Evolutionary conservation across 1,140 invertebrate genomes (phyloP), one percentile per base, ranked within the genome.

Genomic region (Ips nitidus): DNA sequence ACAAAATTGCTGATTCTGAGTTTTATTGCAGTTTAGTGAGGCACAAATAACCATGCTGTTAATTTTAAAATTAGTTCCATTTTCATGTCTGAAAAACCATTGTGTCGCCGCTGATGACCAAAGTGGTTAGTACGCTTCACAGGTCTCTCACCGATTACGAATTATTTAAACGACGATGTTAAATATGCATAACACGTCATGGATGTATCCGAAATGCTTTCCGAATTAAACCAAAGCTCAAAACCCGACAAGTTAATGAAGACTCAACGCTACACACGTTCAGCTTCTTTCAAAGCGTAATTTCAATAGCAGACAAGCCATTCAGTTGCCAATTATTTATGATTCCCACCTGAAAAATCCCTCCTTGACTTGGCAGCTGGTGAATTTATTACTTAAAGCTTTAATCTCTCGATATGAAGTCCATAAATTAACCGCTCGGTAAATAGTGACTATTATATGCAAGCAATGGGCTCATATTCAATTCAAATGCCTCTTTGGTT

Each of bases 261-360:
- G 45, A 50, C 7, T 22, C 45, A 22, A 50, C 45, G 22, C 22
- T 50, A 50, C 45, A 50, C 22, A 50, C 45, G 45, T 50, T 22
- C 22, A 22, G 45, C 7, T 22, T 50, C 45, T 50, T 22, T 50
- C 45, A 6, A 22, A 50, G 45, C 22, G 22, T 22, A 22, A 22
- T 22, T 22, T 22, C 22, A 22, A 22, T 22, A 22, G 22, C 22
- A 22, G 22, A 22, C 22, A 22, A 22, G 22, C 45, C 22, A 50
- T 50, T 50, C 45, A 50, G 22, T 50, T 55, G 52, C 52, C 52
- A 55, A 38, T 55, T 55, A 55, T 55, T 55, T 55, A 55, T 38
- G 7, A 55, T 55, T 55, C 52, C 1, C 52, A 55, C 8, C 52
- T 55, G 52, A 38, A 55, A 55, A n/a, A n/a, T 55, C 37, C 52